Base-by-base conservation (phyloP, 2,113 vertebrate species). In the Casuarius casuarius region DNA sequence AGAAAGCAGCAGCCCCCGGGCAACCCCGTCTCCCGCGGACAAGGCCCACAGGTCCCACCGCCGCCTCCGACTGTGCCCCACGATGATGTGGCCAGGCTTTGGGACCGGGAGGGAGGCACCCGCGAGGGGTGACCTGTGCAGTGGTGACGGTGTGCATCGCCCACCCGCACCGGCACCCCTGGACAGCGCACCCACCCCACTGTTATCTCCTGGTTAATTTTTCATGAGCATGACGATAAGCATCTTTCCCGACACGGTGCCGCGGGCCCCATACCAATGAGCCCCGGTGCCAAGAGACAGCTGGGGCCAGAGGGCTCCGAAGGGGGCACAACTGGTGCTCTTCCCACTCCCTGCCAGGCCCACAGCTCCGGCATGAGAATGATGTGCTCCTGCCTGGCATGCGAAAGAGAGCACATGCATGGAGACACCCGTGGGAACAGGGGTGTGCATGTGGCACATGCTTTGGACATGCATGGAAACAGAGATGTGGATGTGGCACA, bases 181-280 rank as follows among this genome's bases (percentile, higher is more conserved):
- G 1, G 59, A 10, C 49, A 42, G 1, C 58, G 63, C 62, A 77
- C 65, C 83, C 48, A 28, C 73, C 93, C 58, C 2, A 56, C 61
- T 83, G 79, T 83, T 94, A 83, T 46, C 73, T 65, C 44, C 90
- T 61, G 11, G 33, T 96, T 95, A 93, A 96, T 94, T 87, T 94
- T 96, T 88, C 91, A 95, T 92, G 87, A 87, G 63, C 3, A 3
- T 10, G 66, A 73, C 87, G 95, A 71, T 89, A 67, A 89, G 70
- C 80, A 70, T 97, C 76, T 38, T 31, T 62, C 79, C 3, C n/a
- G 6, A 48, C 2, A 48, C 67, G 13, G 74, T 6, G 29, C 49
- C 67, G 3, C 21, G 9, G 28, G 28, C 77, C 94, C 92, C 95
- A 87, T 85, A 76, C 75, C 90, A 96, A 96, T 85, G 95, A 97